Percentiles rank a stretch among this genome's conserved stretches.
Conservation (phyloP, 1,140 invertebrate species). For the Kradibia gibbosae region DNA sequence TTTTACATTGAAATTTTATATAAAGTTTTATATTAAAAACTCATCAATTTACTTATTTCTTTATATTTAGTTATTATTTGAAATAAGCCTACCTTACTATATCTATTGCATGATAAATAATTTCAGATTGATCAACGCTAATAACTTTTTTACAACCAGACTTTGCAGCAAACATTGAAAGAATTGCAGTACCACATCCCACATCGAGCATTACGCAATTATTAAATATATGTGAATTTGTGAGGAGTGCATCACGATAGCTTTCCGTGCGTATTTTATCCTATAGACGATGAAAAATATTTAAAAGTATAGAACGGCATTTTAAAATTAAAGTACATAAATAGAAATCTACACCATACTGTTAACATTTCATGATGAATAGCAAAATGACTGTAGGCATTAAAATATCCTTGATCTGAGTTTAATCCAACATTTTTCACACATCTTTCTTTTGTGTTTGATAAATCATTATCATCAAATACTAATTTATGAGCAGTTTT, state of each 20-base stretch:
- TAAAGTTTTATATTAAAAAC: slow-evolving; percentile 23
- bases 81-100: slow-evolving; percentile 81
- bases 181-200: slow-evolving; percentile 96
- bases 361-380: slow-evolving; percentile 98
- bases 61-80: slow-evolving; percentile 41
- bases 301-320: slow-evolving; percentile 37
- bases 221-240: slow-evolving; percentile 80
- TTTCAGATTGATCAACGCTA: slow-evolving; percentile 93
- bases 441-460: slow-evolving; percentile 67
- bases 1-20: no score
- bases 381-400: slow-evolving; percentile 96
- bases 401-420: slow-evolving; percentile 89
- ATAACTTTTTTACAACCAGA: slow-evolving; percentile 94
- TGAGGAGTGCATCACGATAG: slow-evolving; percentile 93
- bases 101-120: slow-evolving; percentile 89
- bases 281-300: slow-evolving; percentile 69
- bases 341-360: slow-evolving; percentile 66
- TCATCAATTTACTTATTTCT: slow-evolving; percentile 41
- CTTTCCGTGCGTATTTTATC: slow-evolving; percentile 94
- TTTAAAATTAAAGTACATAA: slow-evolving; percentile 25
- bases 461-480: slow-evolving; percentile 70
- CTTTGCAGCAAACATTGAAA: slow-evolving; percentile 96
- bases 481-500: slow-evolving; percentile 68
- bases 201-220: slow-evolving; percentile 94
- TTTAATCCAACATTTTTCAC: slow-evolving; percentile 70